Evolutionary conservation across 1,140 invertebrate species (phyloP).

Genomic region (Saxidomus purpurata): DNA sequence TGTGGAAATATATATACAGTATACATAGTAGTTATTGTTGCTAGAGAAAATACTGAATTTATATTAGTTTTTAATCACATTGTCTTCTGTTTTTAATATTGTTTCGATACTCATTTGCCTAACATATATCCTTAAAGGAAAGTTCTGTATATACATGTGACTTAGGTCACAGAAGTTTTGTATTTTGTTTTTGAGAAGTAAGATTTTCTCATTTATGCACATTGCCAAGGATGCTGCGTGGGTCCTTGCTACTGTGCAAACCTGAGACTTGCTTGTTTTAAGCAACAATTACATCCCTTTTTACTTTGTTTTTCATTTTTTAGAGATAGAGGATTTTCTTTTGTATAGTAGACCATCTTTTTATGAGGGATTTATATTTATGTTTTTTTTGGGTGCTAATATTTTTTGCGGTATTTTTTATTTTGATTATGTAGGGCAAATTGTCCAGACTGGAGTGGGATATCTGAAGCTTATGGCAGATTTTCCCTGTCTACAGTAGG

Average conservation of each 20-base stretch:
- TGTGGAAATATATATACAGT: too few species aligned
- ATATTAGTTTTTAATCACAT: too few species aligned
- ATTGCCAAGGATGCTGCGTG: too few species aligned
- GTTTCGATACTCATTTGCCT: not conserved
- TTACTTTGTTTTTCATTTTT: not conserved
- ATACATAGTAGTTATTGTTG: too few species aligned
- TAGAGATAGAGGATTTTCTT: not conserved
- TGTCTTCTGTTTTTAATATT: slow-evolving; percentile 1
- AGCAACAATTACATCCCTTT: not conserved
- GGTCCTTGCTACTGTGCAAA: not conserved
- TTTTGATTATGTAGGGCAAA: slow-evolving; percentile 24
- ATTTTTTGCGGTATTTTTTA: not conserved
- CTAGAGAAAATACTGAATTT: too few species aligned
- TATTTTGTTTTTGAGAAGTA: too few species aligned
- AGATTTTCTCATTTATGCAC: too few species aligned
- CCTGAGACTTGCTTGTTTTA: not conserved
- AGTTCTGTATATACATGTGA: too few species aligned
- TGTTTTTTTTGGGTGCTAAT: slow-evolving; percentile 25
- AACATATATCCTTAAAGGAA: not conserved
- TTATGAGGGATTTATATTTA: slow-evolving; percentile 30
- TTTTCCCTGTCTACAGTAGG: not conserved
- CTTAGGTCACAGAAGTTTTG: too few species aligned
- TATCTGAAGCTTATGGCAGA: not conserved
- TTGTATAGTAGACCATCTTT: slow-evolving; percentile 7
- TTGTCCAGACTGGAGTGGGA: not conserved